Evolutionary conservation across 1,140 invertebrate species (phyloP).

Genomic region (Microvelia longipes): DNA sequence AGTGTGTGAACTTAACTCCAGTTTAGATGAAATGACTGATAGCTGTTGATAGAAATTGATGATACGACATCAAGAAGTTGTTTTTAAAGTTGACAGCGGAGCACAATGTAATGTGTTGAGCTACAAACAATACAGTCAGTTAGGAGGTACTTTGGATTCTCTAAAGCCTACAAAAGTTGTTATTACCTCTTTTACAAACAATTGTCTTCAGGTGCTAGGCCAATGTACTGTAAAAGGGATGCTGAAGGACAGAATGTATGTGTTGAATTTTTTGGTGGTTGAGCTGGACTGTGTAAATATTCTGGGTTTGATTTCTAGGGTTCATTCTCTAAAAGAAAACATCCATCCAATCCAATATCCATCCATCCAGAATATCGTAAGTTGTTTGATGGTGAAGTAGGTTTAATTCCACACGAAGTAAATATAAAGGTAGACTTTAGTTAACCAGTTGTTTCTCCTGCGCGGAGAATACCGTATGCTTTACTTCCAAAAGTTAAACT

Average conservation of each 20-base stretch:
- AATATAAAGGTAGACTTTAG: conserved; percentile 7
- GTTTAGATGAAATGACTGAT: background rate
- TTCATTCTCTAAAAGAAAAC: background rate
- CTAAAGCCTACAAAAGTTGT: background rate
- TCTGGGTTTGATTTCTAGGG: conserved; percentile 1
- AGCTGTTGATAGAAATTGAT: background rate
- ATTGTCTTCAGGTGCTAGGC: background rate
- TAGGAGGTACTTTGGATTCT: background rate
- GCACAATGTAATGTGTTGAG: background rate
- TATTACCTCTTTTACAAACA: background rate
- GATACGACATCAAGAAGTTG: background rate
- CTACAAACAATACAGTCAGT: background rate
- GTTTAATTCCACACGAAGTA: conserved; percentile 5
- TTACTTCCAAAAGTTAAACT: conserved; percentile 7
- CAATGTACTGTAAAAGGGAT: conserved; percentile 1
- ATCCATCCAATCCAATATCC: background rate
- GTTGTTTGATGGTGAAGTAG: conserved; percentile 8
- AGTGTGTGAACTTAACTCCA: background rate
- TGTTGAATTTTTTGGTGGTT: conserved; percentile 6
- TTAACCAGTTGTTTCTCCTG: conserved; percentile 8
- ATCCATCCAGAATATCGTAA: background rate
- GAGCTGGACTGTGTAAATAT: conserved; percentile 6
- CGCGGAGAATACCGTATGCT: conserved; percentile 7
- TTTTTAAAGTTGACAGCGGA: background rate
- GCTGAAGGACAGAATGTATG: conserved; percentile 4